Evolutionary conservation across 2,113 vertebrate species (phyloP), one percentile per base, ranked within the genome.

Genomic region (Neotragus moschatus): DNA sequence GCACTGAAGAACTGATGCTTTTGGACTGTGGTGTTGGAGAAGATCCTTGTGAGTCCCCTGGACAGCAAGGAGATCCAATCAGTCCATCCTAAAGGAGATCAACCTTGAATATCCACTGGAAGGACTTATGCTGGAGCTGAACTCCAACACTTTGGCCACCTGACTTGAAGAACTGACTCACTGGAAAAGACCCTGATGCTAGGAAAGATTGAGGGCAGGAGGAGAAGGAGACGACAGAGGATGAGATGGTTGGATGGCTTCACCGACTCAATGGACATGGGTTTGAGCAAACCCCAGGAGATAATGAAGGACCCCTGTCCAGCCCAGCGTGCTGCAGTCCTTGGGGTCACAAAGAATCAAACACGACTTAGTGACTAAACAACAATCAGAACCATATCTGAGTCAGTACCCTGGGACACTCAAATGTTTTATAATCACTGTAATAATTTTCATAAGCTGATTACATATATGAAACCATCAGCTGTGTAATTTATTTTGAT

Each of bases 401-500:
- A 92, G 63, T 49, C 60, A 82, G 53, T 6, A 79, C 19, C 25
- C 85, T 66, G 12, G 10, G 23, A 81, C 45, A 87, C 47, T 91
- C 26, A 85, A 80, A 80, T 13, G 56, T 47, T 77, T 77, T 26
- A 55, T 45, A 63, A 84, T 3, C 17, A 89, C n/a, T 73, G 19
- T n/a, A 90, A 73, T 63, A 61, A 53, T 81, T 63, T 92, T 77
- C 56, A 84, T 39, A 51, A 56, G 66, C 26, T 88, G 43, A 26
- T 63, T 88, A 82, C 26, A 91, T 39, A 33, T 15, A 82, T 81
- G 39, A 73, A 88, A 84, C 25, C 8, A 17, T 49, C 75, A 88
- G 79, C 17, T 66, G 23, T 56, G 30, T 75, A 79, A 58, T 6
- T 85, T 70, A 92, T 60, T 89, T 9, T 80, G 45, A 96, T n/a